Evolutionary conservation across 2,888 invertebrate species (phyloP), one percentile per base, ranked within the genome.

Genomic region (Cremastinae sp.): DNA sequence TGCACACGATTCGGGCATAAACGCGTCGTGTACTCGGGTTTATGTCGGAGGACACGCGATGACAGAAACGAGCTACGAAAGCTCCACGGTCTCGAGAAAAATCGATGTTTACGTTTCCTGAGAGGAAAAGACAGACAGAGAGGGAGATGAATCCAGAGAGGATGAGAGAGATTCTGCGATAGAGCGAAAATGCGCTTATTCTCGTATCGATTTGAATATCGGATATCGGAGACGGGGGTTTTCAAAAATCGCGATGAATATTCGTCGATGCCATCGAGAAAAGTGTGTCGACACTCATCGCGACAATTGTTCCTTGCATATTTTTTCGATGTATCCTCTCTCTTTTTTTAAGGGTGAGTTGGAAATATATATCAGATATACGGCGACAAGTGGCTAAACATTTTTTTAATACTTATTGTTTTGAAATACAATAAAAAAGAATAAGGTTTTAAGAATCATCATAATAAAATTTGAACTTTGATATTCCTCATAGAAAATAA

Each of bases 181-280:
- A 47, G 64, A 53, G 45, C 1, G 43, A 22, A 38, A 45, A 12
- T 14, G 34, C 47, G 12, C n/a, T 18, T 41, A 28, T 49, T 20
- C 14, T 38, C 45, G 20, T 61, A 70, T 65, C 70, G 70, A 70
- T 70, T 75, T 65, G 65, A 75, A 75, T 70, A 75, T 75, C 61
- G 47, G 59, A 75, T 70, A 75, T 75, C 61, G 47, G 59, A 54
- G 14, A 54, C 28, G 71, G 62, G 54, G 62, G 54, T 65, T 65
- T 70, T 61, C 16, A 47, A n/a, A 36, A 65, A 70, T 61, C 54
- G 65, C 75, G 65, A 70, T 59, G 75, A 70, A 75, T 65, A 75
- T 75, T 75, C 70, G 59, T 65, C 34, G 59, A 59, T 58, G 9
- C 43, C 34, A 53, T 59, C 72, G 53, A 58, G 65, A 28, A 61